Percentiles rank a stretch among this genome's conserved stretches.
Conservation (phyloP, 2,888 invertebrate genomes). For the Holacanthella duospinosa region DNA sequence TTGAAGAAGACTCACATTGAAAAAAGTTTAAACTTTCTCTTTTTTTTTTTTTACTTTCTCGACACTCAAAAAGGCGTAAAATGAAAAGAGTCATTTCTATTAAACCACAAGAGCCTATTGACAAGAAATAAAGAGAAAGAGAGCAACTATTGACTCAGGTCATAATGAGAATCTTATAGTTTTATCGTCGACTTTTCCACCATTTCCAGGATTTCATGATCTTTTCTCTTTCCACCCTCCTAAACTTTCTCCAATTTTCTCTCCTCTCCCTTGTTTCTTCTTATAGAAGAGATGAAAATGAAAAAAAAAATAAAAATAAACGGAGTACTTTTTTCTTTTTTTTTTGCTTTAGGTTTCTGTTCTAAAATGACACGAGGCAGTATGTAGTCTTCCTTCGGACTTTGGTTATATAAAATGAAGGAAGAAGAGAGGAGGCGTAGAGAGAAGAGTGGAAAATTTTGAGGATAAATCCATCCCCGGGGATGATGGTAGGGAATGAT, state of each 20-base stretch:
- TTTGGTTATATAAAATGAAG: background rate
- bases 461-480: slow-evolving; percentile 30
- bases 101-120: slow-evolving; percentile 4
- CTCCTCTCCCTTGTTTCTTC: background rate
- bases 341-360: too few species aligned
- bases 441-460: slow-evolving; percentile 23
- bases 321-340: too few species aligned
- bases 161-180: slow-evolving; percentile 3
- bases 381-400: background rate
- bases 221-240: background rate
- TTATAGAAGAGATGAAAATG: too few species aligned
- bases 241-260: background rate
- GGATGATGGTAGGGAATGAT: slow-evolving; percentile 18
- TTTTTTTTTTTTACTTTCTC: too few species aligned
- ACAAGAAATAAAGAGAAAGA: background rate
- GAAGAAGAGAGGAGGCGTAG: background rate
- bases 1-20: too few species aligned
- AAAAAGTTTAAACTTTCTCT: too few species aligned
- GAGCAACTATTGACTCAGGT: background rate
- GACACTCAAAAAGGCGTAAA: slow-evolving; percentile 1
- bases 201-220: too few species aligned
- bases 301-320: too few species aligned
- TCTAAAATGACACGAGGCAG: too few species aligned
- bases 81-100: background rate
- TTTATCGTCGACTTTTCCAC: background rate